phyloP scores from a whole-genome alignment of 2,797 vertebrate genomes.

The Dicrostonyx torquatus region DNA sequence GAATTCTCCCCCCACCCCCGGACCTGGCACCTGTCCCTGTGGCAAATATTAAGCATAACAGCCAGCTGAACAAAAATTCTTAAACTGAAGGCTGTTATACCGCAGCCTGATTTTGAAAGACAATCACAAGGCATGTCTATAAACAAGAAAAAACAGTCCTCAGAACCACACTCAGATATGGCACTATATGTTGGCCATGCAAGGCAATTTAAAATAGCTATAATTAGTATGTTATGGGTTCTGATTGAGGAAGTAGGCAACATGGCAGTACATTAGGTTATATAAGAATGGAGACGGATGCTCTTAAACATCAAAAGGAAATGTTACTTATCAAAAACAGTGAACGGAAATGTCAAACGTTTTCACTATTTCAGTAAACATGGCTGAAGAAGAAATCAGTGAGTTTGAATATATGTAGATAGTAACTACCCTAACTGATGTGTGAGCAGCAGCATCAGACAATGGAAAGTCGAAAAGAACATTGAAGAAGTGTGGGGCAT shows the following conservation, averaged over 20 bases:
- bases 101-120: conserved; percentile 19
- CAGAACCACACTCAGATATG: not conserved
- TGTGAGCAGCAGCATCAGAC: not conserved
- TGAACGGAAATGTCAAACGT: not conserved
- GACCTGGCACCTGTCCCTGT: not conserved
- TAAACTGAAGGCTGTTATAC: not conserved
- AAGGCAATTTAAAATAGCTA: not conserved
- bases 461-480: not conserved
- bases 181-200: not conserved
- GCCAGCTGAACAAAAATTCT: not conserved
- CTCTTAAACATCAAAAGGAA: not conserved
- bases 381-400: not conserved
- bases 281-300: not conserved
- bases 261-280: not conserved
- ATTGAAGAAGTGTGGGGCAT: not conserved
- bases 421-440: not conserved
- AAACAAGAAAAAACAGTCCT: not conserved
- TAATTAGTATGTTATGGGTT: not conserved
- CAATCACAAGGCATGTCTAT: not conserved
- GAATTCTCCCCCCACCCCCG: not conserved
- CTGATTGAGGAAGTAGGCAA: not conserved
- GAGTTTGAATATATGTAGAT: not conserved
- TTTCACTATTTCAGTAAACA: not conserved
- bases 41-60: not conserved
- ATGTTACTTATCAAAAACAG: not conserved